phyloP scores from a whole-genome alignment of 2,113 vertebrate genomes.

The Phyllostomus discolor region DNA sequence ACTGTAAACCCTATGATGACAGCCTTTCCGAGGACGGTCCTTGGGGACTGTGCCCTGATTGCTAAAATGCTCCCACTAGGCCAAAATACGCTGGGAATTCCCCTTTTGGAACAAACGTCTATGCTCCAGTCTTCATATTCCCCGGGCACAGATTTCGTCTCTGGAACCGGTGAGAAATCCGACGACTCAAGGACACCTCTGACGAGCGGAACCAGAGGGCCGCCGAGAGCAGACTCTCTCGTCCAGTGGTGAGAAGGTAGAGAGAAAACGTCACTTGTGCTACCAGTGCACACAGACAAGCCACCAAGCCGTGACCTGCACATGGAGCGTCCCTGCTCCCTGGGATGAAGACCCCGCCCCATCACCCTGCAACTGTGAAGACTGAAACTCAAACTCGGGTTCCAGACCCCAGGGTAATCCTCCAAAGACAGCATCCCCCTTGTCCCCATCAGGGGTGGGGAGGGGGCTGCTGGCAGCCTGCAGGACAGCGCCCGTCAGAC shows the following conservation, averaged over 20 bases:
- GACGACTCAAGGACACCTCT: background rate
- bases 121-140: background rate
- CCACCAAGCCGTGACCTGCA: background rate
- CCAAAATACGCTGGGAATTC: background rate
- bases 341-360: background rate
- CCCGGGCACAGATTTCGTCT: background rate
- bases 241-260: background rate
- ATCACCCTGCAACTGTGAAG: background rate
- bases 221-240: background rate
- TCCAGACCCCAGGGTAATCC: background rate
- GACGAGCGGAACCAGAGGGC: background rate
- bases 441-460: background rate
- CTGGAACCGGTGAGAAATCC: background rate
- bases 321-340: no score
- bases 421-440: background rate
- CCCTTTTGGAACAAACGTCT: background rate
- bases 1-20: accelerated
- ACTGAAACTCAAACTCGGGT: background rate
- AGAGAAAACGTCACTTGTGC: background rate
- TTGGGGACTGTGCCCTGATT: no score
- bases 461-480: background rate
- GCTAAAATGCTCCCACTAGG: background rate
- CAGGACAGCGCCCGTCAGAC: background rate
- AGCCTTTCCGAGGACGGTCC: background rate
- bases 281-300: background rate